Base-by-base conservation (phyloP, 2,113 vertebrate species). In the Poeciliopsis occidentalis region DNA sequence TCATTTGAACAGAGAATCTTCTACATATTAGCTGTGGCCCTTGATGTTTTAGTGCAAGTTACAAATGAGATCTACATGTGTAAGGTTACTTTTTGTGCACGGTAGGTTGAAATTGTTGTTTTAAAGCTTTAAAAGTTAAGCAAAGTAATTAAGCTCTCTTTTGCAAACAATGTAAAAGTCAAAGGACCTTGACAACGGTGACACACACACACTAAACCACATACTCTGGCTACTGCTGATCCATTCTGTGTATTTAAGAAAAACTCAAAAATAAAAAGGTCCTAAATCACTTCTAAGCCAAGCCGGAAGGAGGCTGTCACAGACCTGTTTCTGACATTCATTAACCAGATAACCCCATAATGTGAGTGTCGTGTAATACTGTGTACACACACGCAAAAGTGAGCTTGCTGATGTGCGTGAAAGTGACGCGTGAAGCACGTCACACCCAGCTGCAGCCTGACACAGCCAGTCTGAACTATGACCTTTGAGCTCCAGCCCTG, bases 261-360 rank as follows among this genome's bases (percentile, higher is more conserved):
- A 89, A 85, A 84, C 61, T 57, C 61, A 64, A 78, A 86, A 37
- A 3, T 12, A 12, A 88, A 65, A 15, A 65, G 47, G 57, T 54
- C 76, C 34, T 34, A 64, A 83, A 88, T 84, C 34, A 22, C 66
- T 67, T 47, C 8, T 29, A 60, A 83, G 70, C 80, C 44, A 76
- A 87, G 81, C 73, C 69, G 24, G 4, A 37, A 68, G 71, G 51
- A 67, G 34, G 39, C 69, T 80, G 80, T 64, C 60, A 32, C 76
- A 61, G 60, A 79, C 41, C 79, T 44, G 64, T 26, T 71, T 85
- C 79, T 74, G 84, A 75, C 83, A 90, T 79, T 91, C 47, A 90
- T 91, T 91, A 91, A 90, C 91, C 62, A 71, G 81, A 69, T 5
- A 37, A 75, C 63, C 64, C 73, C 84, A 76, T 82, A 65, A 12